phyloP scores from a whole-genome alignment of 2,888 invertebrate species.

The Lymantria monacha region DNA sequence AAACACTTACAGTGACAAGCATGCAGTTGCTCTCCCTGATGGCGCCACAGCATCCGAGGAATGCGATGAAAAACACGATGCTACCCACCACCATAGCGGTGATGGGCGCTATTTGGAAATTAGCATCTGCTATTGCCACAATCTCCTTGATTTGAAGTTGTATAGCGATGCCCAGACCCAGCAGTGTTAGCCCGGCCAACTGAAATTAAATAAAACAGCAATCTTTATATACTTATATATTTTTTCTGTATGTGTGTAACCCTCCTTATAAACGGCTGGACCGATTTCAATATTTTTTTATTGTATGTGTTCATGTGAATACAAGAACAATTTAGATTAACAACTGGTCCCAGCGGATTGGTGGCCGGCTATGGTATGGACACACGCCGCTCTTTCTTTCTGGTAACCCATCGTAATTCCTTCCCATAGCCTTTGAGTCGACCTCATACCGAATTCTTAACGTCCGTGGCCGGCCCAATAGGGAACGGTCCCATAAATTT shows the following conservation, averaged over 20 bases:
- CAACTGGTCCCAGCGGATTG: too few species aligned
- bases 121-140: conserved; percentile 56
- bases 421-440: too few species aligned
- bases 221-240: neutral
- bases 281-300: too few species aligned
- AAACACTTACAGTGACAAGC: conserved; percentile 87
- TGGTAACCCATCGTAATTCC: too few species aligned
- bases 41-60: conserved; percentile 95
- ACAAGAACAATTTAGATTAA: too few species aligned
- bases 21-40: conserved; percentile 93
- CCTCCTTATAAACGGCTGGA: too few species aligned
- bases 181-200: conserved; percentile 86
- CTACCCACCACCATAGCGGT: conserved; percentile 85
- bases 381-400: too few species aligned
- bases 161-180: conserved; percentile 84
- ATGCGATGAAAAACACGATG: conserved; percentile 89
- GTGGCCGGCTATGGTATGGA: too few species aligned
- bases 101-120: conserved; percentile 80
- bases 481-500: too few species aligned
- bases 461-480: too few species aligned
- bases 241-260: neutral
- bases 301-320: too few species aligned
- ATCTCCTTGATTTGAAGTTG: conserved; percentile 78
- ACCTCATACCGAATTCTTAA: too few species aligned
- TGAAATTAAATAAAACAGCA: conserved; percentile 57